Base-by-base conservation (phyloP, 2,113 vertebrate species). In the Leptosomus discolor region DNA sequence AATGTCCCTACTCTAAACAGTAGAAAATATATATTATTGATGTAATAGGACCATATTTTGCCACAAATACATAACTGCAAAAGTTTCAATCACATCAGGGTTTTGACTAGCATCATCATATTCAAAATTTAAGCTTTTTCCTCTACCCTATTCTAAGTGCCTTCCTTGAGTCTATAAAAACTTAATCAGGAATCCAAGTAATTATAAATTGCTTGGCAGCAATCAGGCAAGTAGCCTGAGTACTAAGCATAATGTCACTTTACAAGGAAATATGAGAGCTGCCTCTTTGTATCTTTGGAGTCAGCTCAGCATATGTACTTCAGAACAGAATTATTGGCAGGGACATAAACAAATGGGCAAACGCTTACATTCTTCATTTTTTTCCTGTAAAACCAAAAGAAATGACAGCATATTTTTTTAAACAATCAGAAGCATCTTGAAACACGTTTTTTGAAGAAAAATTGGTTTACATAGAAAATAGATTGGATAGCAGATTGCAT, bases 21-120 rank as follows among this genome's bases (percentile, higher is more conserved):
- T 84, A 84, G 51, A 78, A 95, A 91, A 75, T 68, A 85, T 81
- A 9, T 69, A 96, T 94, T 95, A 94, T 87, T 96, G 27, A 95
- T 95, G 43, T 70, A 84, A 53, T 43, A 50, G 23, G 37, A 41
- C 34, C 23, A 8, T 88, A 84, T 80, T 95, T 96, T 92, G 58
- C 63, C 11, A 57, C n/a, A 74, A 84, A 78, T 64, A 53, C 9
- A 5, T 75, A 75, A 68, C 53, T 82, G 23, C 41, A 78, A 21
- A 92, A 63, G 37, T 96, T 95, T 77, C 37, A 81, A 3, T 86
- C 68, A 54, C 56, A 75, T 92, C 37, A 64, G 22, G 22, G 19
- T 60, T 92, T 92, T 86, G 63, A 92, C 1, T 22, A 54, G 37
- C 58, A 67, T 78, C 56, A 78, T 53, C 60, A n/a, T 68, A 26